Base-by-base conservation (phyloP, 1,140 invertebrate genomes). In the Orius laevigatus region DNA sequence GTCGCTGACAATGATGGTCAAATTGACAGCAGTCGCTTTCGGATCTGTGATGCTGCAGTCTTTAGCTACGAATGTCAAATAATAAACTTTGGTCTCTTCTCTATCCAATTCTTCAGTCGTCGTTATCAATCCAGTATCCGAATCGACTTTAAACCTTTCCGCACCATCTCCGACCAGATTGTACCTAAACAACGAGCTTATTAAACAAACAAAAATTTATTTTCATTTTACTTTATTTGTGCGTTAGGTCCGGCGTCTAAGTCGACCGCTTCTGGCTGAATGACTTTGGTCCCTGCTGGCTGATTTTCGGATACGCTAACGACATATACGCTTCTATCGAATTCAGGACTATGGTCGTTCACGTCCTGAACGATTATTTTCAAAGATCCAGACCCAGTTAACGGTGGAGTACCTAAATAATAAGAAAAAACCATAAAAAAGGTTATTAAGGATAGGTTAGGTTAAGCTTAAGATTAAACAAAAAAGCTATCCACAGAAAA, bases 311-410 rank as follows among this genome's bases (percentile, higher is more conserved):
- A 69, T 1, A 92, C 75, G 18, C 62, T 72, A 1, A 81, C 78
- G 56, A 72, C 71, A 62, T 90, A 92, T 18, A 78, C 77, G 57
- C 82, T 76, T 49, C 81, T 70, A 55, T 78, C 77, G 58, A 88
- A 88, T 55, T 81, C 75, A 0, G 91, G 91, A 56, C 75, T 79
- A 62, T 94, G 88, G 63, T 96, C 91, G 63, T 96, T 96, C 25
- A 90, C 78, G 62, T 96, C 92, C 63, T 89, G 78, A 4, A 98
- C 87, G 40, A 89, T 68, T 33, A 98, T 77, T 55, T 74, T 75
- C 1, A 98, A 78, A 32, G 79, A 82, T 32, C 88, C 87, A 1
- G 85, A 83, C 44, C 86, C 88, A 11, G 86, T 93, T 15, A 92
- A 66, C 2, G 86, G 81, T 14, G 88, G 87, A 12, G 83, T 87